Conservation (phyloP, 2,797 vertebrate species). For the Eremophila alpestris region DNA sequence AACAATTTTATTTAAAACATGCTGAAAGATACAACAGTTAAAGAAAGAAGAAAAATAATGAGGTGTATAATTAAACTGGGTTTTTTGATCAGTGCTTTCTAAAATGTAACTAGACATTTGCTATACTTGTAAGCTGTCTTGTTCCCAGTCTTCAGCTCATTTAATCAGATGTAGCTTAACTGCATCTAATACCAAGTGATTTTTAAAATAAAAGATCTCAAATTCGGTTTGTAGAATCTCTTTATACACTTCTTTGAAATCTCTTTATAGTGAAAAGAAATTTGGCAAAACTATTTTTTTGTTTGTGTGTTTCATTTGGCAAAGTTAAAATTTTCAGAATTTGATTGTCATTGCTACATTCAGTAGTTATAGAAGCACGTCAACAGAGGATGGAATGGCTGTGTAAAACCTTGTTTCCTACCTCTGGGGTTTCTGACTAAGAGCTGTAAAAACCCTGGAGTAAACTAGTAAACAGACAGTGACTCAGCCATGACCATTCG, state of each 20-base stretch:
- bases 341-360: not conserved
- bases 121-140: not conserved
- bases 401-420: not conserved
- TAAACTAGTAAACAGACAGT: not conserved
- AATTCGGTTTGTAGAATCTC: not conserved
- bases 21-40: not conserved
- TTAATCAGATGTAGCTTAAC: not conserved
- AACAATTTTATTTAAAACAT: not conserved
- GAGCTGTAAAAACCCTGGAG: not conserved
- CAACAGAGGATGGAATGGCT: not conserved
- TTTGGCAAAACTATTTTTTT: not conserved
- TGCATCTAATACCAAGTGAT: not conserved
- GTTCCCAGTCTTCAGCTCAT: not conserved
- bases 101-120: not conserved
- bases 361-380: not conserved
- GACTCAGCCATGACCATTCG: not conserved
- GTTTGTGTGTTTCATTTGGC: not conserved
- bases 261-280: not conserved
- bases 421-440: not conserved
- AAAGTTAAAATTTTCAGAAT: not conserved
- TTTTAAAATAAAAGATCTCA: not conserved
- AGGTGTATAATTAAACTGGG: not conserved
- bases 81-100: not conserved
- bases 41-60: constrained; percentile 1
- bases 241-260: not conserved